These are phyloP conservation scores for Pipistrellus kuhlii DNA, from an alignment of 2,797 vertebrate species.

Conservation along the genomic window DNA sequence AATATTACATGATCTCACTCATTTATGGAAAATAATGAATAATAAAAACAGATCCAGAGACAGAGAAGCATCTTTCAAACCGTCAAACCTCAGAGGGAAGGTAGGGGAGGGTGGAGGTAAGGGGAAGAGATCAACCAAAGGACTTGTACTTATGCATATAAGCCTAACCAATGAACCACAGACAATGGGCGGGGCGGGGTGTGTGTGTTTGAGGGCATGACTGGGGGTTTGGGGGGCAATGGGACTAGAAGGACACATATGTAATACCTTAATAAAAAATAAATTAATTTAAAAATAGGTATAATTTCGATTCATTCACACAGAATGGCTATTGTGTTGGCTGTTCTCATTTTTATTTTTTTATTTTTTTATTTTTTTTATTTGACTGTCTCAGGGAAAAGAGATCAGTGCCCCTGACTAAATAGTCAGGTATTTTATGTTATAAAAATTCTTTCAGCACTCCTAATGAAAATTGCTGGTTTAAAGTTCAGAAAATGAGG, in stretches of 20 bases:
- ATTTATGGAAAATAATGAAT: no score
- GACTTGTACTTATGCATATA: neutral
- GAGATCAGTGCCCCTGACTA: neutral
- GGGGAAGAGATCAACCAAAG: neutral
- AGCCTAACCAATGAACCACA: neutral
- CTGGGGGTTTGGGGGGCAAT: neutral
- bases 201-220: neutral
- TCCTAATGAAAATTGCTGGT: no score
- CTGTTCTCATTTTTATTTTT: neutral
- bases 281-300: neutral
- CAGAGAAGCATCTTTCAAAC: no score
- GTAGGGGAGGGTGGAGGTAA: no score
- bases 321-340: neutral
- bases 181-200: neutral
- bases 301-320: neutral
- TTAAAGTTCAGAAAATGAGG: neutral
- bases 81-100: no score
- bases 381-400: neutral
- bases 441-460: neutral
- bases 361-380: neutral
- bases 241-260: neutral
- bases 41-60: no score
- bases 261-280: neutral
- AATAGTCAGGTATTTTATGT: neutral
- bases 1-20: no score